Percentiles rank a stretch among this genome's conserved stretches.
These are phyloP conservation scores for Subanguina moxae DNA, from an alignment of 1,140 invertebrate genomes.

Conservation along the genomic window DNA sequence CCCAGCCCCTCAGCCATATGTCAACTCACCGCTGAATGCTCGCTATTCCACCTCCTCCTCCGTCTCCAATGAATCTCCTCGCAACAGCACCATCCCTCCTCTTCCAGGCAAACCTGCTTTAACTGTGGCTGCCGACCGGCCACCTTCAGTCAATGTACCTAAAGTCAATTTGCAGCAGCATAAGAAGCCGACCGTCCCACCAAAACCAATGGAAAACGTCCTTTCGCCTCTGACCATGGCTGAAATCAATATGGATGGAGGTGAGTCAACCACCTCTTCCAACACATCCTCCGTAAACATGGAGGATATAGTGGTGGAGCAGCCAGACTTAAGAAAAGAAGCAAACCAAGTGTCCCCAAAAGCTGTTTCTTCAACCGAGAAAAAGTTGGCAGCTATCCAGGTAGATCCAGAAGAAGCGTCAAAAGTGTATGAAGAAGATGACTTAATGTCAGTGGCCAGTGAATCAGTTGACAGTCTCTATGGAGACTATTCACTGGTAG, in stretches of 20 bases:
- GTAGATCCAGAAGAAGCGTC: not conserved
- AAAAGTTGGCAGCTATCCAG: not conserved
- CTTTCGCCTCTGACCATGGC: not conserved
- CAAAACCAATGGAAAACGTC: too few species aligned
- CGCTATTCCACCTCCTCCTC: slow-evolving; percentile 2
- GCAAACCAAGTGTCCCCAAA: not conserved
- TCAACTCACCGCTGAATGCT: not conserved
- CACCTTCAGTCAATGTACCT: too few species aligned
- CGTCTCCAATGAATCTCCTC: slow-evolving; percentile 1
- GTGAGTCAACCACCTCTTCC: slow-evolving; percentile 30
- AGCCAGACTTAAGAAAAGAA: not conserved
- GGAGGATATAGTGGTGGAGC: not conserved
- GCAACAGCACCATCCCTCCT: slow-evolving; percentile 1
- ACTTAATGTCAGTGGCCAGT: slow-evolving; percentile 36
- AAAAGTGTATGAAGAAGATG: slow-evolving; percentile 40
- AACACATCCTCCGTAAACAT: not conserved
- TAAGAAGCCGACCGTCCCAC: too few species aligned
- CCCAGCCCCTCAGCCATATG: not conserved
- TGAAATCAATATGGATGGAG: slow-evolving; percentile 30
- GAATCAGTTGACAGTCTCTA: slow-evolving; percentile 15
- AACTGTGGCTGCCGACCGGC: too few species aligned
- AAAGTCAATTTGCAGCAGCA: too few species aligned
- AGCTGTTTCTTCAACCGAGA: not conserved
- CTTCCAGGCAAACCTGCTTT: too few species aligned
- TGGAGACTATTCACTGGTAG: not conserved